Conservation (phyloP, 2,888 invertebrate genomes). For the Drosophila phalerata region DNA sequence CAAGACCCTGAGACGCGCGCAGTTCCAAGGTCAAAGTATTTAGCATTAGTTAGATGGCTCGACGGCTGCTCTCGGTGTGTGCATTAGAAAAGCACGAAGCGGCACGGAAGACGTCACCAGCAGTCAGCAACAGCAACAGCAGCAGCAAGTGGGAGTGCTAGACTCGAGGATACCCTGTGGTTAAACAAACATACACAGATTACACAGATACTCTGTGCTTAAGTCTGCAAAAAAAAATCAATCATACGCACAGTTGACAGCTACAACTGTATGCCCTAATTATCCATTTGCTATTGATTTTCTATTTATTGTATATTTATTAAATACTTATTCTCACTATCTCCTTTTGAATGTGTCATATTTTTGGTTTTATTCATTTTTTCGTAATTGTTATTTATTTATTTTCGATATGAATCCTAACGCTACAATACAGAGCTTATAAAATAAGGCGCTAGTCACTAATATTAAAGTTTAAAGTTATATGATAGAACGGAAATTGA, state of each 20-base stretch:
- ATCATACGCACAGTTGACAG: neutral
- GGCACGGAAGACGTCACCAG: slow-evolving; percentile 77
- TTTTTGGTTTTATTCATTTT: too few species aligned
- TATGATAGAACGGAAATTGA: too few species aligned
- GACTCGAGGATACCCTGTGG: neutral
- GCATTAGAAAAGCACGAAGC: slow-evolving; percentile 72
- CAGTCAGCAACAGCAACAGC: slow-evolving; percentile 2
- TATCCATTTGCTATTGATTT: too few species aligned
- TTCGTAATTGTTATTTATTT: too few species aligned
- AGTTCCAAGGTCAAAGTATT: slow-evolving; percentile 78
- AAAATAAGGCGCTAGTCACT: too few species aligned
- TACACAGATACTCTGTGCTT: neutral
- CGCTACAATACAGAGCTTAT: too few species aligned
- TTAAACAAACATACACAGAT: neutral
- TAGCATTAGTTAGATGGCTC: slow-evolving; percentile 81
- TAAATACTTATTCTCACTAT: too few species aligned
- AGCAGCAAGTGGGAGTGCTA: neutral
- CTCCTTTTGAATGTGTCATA: too few species aligned
- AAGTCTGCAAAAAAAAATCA: neutral
- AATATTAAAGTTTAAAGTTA: too few species aligned
- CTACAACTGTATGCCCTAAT: too few species aligned
- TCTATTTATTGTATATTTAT: too few species aligned
- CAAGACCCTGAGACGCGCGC: slow-evolving; percentile 76
- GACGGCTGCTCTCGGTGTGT: slow-evolving; percentile 43
- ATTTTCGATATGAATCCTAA: too few species aligned